Conservation (phyloP, 1,140 invertebrate genomes). For the Scylla paramamosain region DNA sequence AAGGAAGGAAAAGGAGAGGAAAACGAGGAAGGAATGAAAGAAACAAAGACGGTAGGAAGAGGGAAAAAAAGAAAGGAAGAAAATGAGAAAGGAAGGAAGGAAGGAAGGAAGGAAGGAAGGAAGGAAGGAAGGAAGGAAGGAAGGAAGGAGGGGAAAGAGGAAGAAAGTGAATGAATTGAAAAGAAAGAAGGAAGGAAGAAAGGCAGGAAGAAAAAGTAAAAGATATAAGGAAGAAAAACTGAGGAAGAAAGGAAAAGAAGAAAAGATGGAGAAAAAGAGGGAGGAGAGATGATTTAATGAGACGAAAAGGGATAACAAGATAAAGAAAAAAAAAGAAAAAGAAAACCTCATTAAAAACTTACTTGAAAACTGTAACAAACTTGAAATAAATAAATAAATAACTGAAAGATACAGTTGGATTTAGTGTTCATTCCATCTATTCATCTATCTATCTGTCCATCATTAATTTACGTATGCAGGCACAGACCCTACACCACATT, state of each 20-base stretch:
- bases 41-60: neutral
- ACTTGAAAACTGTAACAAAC: too few relatives aligned
- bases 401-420: too few relatives aligned
- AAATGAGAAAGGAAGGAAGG: neutral
- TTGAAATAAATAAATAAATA: too few relatives aligned
- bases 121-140: neutral
- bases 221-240: neutral
- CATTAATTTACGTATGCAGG: too few relatives aligned
- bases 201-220: neutral
- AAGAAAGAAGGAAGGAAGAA: neutral
- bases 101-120: neutral
- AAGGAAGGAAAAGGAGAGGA: too few relatives aligned
- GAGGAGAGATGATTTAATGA: neutral
- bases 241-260: neutral
- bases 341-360: neutral
- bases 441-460: too few relatives aligned
- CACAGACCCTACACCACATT: too few relatives aligned
- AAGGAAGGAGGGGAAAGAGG: neutral
- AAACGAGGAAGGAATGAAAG: neutral
- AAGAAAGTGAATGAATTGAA: neutral
- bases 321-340: neutral
- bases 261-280: neutral
- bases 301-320: neutral
- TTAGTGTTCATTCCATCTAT: too few relatives aligned
- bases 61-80: neutral